Evolutionary conservation across 2,888 invertebrate species (phyloP).

Genomic region (Sinohyriopsis cumingii): DNA sequence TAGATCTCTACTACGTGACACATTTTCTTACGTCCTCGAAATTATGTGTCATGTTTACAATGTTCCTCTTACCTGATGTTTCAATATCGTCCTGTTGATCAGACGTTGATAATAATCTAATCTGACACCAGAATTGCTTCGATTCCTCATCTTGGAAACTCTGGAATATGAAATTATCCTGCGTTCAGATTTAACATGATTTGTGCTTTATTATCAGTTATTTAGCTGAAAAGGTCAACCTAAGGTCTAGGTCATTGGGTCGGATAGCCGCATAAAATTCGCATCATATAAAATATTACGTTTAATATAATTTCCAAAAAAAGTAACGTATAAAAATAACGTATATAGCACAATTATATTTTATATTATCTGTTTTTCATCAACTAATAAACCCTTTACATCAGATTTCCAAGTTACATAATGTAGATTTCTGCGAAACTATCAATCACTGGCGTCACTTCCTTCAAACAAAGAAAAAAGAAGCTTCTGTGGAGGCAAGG

Average conservation of each 20-base stretch:
- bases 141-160: constrained; percentile 68
- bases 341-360: too few relatives aligned
- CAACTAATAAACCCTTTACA: too few relatives aligned
- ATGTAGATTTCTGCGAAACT: too few relatives aligned
- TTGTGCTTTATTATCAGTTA: not conserved
- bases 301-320: not conserved
- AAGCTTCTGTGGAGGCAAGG: too few relatives aligned
- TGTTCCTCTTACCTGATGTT: constrained; percentile 78
- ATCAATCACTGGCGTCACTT: too few relatives aligned
- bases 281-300: not conserved
- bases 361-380: too few relatives aligned
- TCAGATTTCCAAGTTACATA: too few relatives aligned
- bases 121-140: constrained; percentile 77
- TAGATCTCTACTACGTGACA: too few relatives aligned
- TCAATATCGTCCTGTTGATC: constrained; percentile 93
- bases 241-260: constrained; percentile 6
- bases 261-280: not conserved
- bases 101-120: constrained; percentile 97
- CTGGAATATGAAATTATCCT: not conserved
- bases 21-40: not conserved
- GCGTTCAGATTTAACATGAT: not conserved
- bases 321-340: too few relatives aligned
- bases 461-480: too few relatives aligned
- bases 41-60: not conserved
- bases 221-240: not conserved